Evolutionary conservation across 1,140 invertebrate genomes (phyloP).

Genomic region (Tetragnatha versicolor): DNA sequence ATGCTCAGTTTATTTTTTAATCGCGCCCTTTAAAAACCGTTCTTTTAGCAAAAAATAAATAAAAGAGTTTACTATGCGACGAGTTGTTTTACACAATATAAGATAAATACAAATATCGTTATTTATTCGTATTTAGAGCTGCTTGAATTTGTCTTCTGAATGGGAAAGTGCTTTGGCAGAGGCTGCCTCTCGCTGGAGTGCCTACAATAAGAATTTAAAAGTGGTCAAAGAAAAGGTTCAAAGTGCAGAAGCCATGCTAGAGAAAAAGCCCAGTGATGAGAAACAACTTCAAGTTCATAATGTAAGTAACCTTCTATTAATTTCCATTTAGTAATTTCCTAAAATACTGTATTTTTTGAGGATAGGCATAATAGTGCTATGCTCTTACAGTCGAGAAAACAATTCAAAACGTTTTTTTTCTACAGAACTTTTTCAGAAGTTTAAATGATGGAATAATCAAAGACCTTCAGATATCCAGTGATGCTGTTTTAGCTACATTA

Average conservation of each 20-base stretch:
- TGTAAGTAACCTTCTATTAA: background rate
- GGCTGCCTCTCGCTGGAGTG: conserved; percentile 82
- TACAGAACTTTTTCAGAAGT: conserved; percentile 84
- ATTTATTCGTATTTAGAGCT: conserved; percentile 24
- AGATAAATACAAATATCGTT: too few species aligned
- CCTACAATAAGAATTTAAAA: conserved; percentile 79
- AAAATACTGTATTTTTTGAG: background rate
- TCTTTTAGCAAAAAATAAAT: too few species aligned
- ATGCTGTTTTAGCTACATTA: conserved; percentile 78
- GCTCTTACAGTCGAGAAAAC: background rate
- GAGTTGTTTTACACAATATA: too few species aligned
- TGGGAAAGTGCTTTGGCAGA: conserved; percentile 82
- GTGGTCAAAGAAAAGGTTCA: conserved; percentile 85
- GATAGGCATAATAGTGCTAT: background rate
- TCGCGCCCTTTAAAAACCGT: too few species aligned
- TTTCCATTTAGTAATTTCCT: conserved; percentile 1
- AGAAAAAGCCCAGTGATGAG: conserved; percentile 81
- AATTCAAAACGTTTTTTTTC: conserved; percentile 58
- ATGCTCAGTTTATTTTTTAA: too few species aligned
- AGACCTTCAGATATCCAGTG: conserved; percentile 78
- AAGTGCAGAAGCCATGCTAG: conserved; percentile 80
- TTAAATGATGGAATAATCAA: conserved; percentile 80
- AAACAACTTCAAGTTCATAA: conserved; percentile 70
- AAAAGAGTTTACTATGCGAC: too few species aligned
- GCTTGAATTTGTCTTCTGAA: conserved; percentile 66